Base-by-base conservation (phyloP, 2,888 invertebrate species). In the Schrankia costaestrigalis region DNA sequence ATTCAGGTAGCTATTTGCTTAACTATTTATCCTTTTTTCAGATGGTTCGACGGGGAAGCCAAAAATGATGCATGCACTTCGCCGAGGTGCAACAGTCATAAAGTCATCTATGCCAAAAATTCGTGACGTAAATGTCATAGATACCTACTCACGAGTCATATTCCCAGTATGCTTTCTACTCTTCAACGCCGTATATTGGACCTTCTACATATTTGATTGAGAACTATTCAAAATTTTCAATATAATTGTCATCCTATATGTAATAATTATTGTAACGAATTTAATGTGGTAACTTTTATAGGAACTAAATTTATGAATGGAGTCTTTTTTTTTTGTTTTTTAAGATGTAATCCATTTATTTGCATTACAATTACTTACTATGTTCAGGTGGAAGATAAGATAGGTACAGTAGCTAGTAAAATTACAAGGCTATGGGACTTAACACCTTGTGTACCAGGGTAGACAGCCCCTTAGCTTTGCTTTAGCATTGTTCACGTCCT, bases 101-200 rank as follows among this genome's bases (percentile, higher is more conserved):
- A 94, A 94, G 69, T 92, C 93, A n/a, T 95, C 96, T 17, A 93
- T 97, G 91, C 97, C 97, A n/a, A 95, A 94, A 84, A 97, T 99
- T 56, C 94, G 97, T 63, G 98, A 99, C 81, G 98, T 99, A 42
- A 99, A 99, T 79, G 93, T 98, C 55, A 98, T 99, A 68, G 99
- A 99, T 86, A 98, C 98, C 66, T 98, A 98, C 79, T 98, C 98
- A 18, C 91, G 99, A 57, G 93, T 99, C 64, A 91, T 98, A 47
- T 99, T 99, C 78, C 99, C 99, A 0, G 94, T 98, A 46, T 94
- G 97, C 59, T 99, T 99, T 79, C 91, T 98, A 67, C 88, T 97
- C 54, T 99, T 99, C 89, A 99, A 99, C 78, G 93, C 95, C 22
- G 93, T 95, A 57, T 99, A 99, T 79, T 99, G 98, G 98, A 92